Percentiles rank a stretch among this genome's conserved stretches.
These are phyloP conservation scores for Loripinus fragilis DNA, from an alignment of 2,888 invertebrate species.

Conservation along the genomic window DNA sequence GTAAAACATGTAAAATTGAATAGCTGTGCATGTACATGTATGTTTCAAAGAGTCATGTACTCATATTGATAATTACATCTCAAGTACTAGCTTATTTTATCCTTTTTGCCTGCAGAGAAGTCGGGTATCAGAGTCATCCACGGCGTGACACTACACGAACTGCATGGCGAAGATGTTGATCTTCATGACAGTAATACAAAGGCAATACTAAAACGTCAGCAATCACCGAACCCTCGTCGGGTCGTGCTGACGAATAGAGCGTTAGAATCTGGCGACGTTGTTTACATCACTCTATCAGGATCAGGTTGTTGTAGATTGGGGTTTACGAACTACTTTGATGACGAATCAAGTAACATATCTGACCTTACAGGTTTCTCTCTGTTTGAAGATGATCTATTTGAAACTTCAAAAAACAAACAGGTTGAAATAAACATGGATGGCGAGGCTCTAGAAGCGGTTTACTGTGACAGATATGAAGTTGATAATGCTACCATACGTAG, in stretches of 20 bases:
- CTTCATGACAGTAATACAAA: neutral
- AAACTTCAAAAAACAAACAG: neutral
- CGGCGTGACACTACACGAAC: neutral
- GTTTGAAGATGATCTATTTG: neutral
- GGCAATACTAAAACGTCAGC: neutral
- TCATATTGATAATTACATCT: no score
- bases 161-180: conserved; percentile 4
- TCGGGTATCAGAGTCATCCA: neutral
- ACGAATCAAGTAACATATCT: neutral
- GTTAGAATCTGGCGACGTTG: neutral
- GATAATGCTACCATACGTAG: neutral
- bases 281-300: neutral
- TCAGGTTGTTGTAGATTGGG: neutral
- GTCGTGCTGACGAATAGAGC: neutral
- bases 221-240: neutral
- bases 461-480: neutral
- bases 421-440: neutral
- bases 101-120: no score
- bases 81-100: no score
- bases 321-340: neutral
- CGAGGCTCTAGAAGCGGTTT: neutral
- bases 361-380: neutral
- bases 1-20: no score
- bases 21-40: no score
- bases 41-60: no score